phyloP scores from a whole-genome alignment of 92 coral and sea anemone species.

The Siderastrea siderea region DNA sequence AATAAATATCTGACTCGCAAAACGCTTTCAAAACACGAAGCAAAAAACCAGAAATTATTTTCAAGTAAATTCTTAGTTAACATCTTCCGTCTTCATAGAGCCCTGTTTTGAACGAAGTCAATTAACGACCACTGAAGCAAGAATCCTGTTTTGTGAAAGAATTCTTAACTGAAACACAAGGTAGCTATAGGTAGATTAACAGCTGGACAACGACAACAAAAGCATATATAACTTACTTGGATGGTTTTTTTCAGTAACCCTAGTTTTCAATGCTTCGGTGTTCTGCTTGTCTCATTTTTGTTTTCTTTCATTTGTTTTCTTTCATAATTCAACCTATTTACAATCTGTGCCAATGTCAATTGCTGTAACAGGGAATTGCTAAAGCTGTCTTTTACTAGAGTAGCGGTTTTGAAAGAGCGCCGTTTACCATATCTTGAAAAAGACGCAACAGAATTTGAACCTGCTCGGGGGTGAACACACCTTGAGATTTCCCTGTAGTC shows the following conservation, averaged over 20 bases:
- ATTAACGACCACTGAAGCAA: too few relatives aligned
- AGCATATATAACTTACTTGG: not conserved
- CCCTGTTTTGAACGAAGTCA: too few relatives aligned
- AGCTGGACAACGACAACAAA: too few relatives aligned
- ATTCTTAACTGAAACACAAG: too few relatives aligned
- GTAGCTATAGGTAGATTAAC: too few relatives aligned
- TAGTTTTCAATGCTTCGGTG: not conserved
- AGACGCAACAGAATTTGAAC: slow-evolving; percentile 6
- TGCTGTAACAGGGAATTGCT: slow-evolving; percentile 18
- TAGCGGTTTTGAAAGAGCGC: slow-evolving; percentile 22
- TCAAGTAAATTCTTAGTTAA: too few relatives aligned
- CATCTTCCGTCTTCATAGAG: too few relatives aligned
- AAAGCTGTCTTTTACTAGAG: not conserved
- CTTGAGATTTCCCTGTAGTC: slow-evolving; percentile 10
- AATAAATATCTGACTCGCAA: too few relatives aligned
- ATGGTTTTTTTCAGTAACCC: not conserved
- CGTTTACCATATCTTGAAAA: slow-evolving; percentile 38
- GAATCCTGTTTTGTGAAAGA: too few relatives aligned
- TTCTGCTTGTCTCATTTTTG: too few relatives aligned
- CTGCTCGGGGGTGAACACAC: slow-evolving; percentile 22
- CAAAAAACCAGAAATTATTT: too few relatives aligned
- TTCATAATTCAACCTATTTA: slow-evolving; percentile 37
- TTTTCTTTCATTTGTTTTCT: not conserved
- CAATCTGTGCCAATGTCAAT: slow-evolving; percentile 6
- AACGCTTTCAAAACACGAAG: too few relatives aligned